A percentile compares a stretch with the other conserved stretches of the same genome.
phyloP scores from a whole-genome alignment of 2,888 invertebrate species.

The Perizoma affinitatum region DNA sequence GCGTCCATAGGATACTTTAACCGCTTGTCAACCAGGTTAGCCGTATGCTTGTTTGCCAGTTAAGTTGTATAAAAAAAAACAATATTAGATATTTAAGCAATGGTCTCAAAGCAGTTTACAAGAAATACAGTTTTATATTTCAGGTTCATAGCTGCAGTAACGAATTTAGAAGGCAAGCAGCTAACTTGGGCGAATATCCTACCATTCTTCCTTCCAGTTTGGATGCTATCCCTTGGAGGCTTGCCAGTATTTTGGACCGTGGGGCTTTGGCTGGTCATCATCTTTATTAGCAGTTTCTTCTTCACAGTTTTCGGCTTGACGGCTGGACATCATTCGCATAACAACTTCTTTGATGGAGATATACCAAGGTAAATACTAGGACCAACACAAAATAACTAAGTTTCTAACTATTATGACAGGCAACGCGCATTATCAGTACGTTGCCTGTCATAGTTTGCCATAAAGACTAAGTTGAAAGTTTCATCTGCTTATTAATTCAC shows the following conservation, averaged over 20 bases:
- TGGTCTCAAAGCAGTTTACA: too few species aligned
- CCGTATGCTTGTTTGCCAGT: too few species aligned
- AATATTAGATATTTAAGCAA: too few species aligned
- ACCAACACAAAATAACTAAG: neutral
- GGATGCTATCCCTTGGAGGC: conserved; percentile 71
- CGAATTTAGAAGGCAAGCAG: conserved; percentile 55
- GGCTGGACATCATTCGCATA: conserved; percentile 92
- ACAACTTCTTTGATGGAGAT: conserved; percentile 93
- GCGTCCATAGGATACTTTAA: too few species aligned
- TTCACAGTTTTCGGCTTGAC: conserved; percentile 88
- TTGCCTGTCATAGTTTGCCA: too few species aligned
- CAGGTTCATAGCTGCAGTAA: conserved; percentile 49
- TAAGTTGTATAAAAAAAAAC: too few species aligned
- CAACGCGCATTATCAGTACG: too few species aligned
- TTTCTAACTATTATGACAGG: neutral
- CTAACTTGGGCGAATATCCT: conserved; percentile 56
- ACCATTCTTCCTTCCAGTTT: conserved; percentile 64
- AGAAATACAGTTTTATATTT: conserved; percentile 31
- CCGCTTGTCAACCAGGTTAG: too few species aligned
- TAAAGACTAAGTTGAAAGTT: too few species aligned
- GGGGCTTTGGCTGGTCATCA: conserved; percentile 81
- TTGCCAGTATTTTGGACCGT: conserved; percentile 63
- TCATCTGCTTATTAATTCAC: too few species aligned
- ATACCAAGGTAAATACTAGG: conserved; percentile 82
- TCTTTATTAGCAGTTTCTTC: conserved; percentile 82